Percentiles rank a stretch among this genome's conserved stretches.
phyloP scores from a whole-genome alignment of 2,113 vertebrate genomes.

The Forbesichthys papilliferus region DNA sequence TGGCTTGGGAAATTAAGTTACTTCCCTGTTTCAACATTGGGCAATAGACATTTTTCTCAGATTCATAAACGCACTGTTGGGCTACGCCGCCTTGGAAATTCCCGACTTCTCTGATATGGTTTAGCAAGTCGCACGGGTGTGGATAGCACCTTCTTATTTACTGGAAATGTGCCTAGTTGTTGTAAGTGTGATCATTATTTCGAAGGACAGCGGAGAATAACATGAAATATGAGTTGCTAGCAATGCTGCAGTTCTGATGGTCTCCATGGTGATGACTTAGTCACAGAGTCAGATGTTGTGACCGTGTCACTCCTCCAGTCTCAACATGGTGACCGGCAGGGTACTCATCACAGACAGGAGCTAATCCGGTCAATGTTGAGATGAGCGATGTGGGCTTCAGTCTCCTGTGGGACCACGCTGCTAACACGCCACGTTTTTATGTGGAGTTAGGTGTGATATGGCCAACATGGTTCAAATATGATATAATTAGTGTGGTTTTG shows the following conservation, averaged over 20 bases:
- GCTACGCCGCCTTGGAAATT: constrained; percentile 51
- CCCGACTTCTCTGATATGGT: constrained; percentile 24
- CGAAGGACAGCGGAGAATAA: constrained; percentile 18
- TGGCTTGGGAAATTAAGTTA: neutral
- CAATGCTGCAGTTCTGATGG: neutral
- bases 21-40: constrained; percentile 12
- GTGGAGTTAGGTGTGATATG: neutral
- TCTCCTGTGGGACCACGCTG: neutral
- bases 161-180: neutral
- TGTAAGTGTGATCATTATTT: constrained; percentile 21
- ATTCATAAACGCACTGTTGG: neutral
- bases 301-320: neutral
- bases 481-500: no score
- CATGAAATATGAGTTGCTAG: constrained; percentile 23
- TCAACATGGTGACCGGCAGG: no score
- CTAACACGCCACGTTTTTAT: neutral
- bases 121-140: constrained; percentile 38
- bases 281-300: constrained; percentile 8
- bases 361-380: no score
- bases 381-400: no score
- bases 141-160: neutral
- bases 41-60: constrained; percentile 17
- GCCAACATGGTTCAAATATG: neutral
- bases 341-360: neutral
- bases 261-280: neutral